phyloP scores from a whole-genome alignment of 2,888 invertebrate species.

The Andrena minutula region DNA sequence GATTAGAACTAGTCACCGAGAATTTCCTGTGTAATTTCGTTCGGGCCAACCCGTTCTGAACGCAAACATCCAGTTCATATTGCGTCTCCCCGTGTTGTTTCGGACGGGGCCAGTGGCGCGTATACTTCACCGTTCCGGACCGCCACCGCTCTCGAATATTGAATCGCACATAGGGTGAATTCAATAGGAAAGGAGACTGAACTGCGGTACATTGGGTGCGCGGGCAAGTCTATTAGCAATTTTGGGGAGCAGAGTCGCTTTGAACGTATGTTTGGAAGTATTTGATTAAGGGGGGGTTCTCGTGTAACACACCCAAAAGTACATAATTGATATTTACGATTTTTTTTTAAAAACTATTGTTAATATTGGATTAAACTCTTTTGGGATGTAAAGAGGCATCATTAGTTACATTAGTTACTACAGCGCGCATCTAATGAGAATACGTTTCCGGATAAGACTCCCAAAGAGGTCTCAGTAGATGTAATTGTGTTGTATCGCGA shows the following conservation, averaged over 20 bases:
- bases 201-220: not conserved
- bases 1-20: constrained; percentile 55
- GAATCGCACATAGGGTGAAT: not conserved
- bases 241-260: not conserved
- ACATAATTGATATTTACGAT: too few relatives aligned
- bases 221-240: not conserved
- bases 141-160: constrained; percentile 19
- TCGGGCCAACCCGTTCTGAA: constrained; percentile 2
- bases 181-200: not conserved
- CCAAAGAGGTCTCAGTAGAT: not conserved
- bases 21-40: constrained; percentile 61
- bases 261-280: not conserved
- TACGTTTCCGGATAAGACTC: too few relatives aligned
- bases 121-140: constrained; percentile 1
- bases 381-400: too few relatives aligned
- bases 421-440: too few relatives aligned
- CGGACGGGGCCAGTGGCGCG: constrained; percentile 17
- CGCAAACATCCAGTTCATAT: constrained; percentile 30
- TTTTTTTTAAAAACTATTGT: too few relatives aligned
- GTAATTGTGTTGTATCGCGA: not conserved
- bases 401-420: too few relatives aligned
- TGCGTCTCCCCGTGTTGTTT: not conserved
- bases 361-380: too few relatives aligned
- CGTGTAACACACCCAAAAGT: too few relatives aligned
- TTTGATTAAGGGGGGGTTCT: too few relatives aligned